Conservation (phyloP, 2,888 invertebrate species). For the Pristionchus entomophagus region DNA sequence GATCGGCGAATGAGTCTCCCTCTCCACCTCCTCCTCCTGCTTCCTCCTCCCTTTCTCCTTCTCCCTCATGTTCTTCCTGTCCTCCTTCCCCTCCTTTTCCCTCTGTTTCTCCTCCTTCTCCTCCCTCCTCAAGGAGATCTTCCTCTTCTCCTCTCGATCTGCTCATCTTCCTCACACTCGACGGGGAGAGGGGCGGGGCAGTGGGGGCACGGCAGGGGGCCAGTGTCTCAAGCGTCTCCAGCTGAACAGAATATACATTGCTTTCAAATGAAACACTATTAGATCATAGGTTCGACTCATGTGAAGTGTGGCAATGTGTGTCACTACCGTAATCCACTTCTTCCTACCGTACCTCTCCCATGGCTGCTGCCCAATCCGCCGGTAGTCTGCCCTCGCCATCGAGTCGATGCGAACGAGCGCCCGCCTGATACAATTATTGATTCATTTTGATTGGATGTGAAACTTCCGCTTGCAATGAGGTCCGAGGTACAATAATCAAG, state of each 20-base stretch:
- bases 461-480: not conserved
- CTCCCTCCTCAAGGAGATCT: not conserved
- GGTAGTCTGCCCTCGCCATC: constrained; percentile 36
- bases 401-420: not conserved
- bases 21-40: not conserved
- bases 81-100: not conserved
- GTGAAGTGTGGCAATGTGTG: too few species aligned
- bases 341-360: constrained; percentile 38
- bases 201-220: not conserved
- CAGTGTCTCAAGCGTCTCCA: constrained; percentile 20
- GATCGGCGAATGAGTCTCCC: not conserved
- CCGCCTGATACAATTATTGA: not conserved
- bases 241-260: not conserved
- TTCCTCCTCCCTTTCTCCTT: not conserved
- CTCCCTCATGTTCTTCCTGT: not conserved
- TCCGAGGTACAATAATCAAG: not conserved
- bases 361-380: constrained; percentile 46
- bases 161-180: constrained; percentile 9
- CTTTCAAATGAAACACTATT: not conserved
- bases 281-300: too few species aligned
- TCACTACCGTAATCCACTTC: not conserved
- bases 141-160: not conserved
- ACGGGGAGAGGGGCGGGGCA: not conserved
- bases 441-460: not conserved
- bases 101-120: not conserved